Evolutionary conservation across 2,888 invertebrate species (phyloP).

Genomic region (Trimorus sp.): DNA sequence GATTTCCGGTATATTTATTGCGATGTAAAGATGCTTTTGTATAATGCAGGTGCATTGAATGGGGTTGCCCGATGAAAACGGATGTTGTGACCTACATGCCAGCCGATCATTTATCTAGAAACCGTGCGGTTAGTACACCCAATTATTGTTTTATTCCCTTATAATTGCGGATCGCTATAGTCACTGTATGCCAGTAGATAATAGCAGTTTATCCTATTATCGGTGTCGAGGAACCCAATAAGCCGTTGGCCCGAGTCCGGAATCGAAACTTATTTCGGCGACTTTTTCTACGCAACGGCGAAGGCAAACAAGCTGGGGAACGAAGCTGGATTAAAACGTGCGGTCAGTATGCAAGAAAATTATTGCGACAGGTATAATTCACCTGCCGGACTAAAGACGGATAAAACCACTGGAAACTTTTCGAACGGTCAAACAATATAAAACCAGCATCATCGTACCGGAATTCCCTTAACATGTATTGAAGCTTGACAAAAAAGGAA

Average conservation of each 20-base stretch:
- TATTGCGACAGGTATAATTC: too few species aligned
- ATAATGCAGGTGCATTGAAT: too few species aligned
- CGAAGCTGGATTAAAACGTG: neutral
- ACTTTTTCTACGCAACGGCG: neutral
- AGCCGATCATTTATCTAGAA: constrained; percentile 39
- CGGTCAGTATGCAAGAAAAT: too few species aligned
- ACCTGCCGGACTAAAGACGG: too few species aligned
- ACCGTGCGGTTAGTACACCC: constrained; percentile 44
- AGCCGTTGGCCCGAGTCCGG: constrained; percentile 24
- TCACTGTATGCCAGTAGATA: constrained; percentile 37
- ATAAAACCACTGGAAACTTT: too few species aligned
- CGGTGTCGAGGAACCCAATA: constrained; percentile 29
- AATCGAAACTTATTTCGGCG: constrained; percentile 16
- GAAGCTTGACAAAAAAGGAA: constrained; percentile 5
- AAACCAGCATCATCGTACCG: too few species aligned
- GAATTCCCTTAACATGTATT: neutral
- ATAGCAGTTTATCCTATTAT: constrained; percentile 50
- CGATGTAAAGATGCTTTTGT: too few species aligned
- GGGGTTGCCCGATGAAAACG: too few species aligned
- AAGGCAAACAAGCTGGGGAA: neutral
- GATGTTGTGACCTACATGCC: constrained; percentile 32
- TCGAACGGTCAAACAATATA: too few species aligned
- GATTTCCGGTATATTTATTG: too few species aligned
- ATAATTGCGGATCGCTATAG: constrained; percentile 41
- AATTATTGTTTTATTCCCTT: constrained; percentile 55